These are phyloP conservation scores for Labeo rohita DNA, from an alignment of 2,113 vertebrate species.

Conservation along the genomic window DNA sequence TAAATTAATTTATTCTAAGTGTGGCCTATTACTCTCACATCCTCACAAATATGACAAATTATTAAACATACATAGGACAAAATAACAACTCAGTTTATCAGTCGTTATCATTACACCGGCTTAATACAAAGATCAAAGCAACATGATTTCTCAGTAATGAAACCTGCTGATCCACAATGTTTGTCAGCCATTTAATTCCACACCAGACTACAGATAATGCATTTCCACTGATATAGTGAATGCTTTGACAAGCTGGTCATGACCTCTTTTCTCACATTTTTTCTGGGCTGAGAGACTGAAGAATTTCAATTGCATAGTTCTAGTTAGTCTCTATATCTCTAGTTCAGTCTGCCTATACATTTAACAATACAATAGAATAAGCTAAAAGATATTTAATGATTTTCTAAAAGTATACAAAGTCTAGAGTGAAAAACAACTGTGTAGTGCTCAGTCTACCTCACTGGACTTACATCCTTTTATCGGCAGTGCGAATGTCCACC, in stretches of 20 bases:
- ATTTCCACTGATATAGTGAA: conserved; percentile 5
- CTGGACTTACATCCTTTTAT: neutral
- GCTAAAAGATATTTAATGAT: neutral
- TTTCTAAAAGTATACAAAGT: neutral
- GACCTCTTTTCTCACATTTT: neutral
- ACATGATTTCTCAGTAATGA: neutral
- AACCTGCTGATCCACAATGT: neutral
- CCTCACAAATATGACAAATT: neutral
- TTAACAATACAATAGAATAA: neutral
- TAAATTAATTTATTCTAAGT: neutral
- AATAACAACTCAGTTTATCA: neutral
- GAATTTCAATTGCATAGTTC: neutral
- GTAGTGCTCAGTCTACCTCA: neutral
- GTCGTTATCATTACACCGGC: neutral
- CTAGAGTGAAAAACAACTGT: neutral
- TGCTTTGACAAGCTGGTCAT: neutral
- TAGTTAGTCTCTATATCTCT: neutral
- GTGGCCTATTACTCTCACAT: neutral
- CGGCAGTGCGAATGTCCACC: neutral
- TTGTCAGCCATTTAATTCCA: neutral
- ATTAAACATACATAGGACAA: neutral
- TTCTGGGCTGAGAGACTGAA: neutral
- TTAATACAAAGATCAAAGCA: neutral
- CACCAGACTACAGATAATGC: conserved; percentile 18
- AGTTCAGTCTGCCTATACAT: neutral